Evolutionary conservation across 2,888 invertebrate species (phyloP).

Genomic region (Diaperis boleti): DNA sequence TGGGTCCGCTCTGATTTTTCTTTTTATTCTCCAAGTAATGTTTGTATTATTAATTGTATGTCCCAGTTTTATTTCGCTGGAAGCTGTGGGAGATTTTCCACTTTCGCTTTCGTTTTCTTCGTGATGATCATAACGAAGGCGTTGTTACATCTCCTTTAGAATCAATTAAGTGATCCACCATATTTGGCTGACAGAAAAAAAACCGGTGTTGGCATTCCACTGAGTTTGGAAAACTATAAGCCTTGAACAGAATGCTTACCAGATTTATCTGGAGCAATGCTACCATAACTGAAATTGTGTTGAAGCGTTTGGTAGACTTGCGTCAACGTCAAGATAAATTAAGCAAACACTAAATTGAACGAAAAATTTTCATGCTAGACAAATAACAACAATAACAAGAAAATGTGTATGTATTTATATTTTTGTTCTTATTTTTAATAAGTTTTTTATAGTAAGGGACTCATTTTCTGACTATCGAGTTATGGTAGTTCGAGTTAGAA

Average conservation of each 20-base stretch:
- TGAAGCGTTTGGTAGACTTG: no score
- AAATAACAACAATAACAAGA: no score
- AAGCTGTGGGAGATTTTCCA: background rate
- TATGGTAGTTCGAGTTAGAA: no score
- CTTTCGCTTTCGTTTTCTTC: slow-evolving; percentile 9
- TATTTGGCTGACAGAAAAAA: slow-evolving; percentile 2
- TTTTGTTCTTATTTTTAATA: no score
- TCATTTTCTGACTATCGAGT: no score
- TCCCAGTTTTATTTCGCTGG: background rate
- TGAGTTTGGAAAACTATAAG: background rate
- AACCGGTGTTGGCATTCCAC: slow-evolving; percentile 2
- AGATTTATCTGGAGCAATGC: background rate
- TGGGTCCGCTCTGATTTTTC: slow-evolving; percentile 1
- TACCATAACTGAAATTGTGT: no score
- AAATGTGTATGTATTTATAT: no score
- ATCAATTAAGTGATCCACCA: slow-evolving; percentile 2
- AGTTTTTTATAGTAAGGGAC: no score
- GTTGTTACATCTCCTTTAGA: slow-evolving; percentile 3
- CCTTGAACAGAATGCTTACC: background rate
- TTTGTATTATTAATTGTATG: background rate
- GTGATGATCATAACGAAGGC: slow-evolving; percentile 1
- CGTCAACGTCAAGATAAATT: slow-evolving; percentile 5
- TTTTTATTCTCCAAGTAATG: no score
- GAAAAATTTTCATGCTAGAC: no score
- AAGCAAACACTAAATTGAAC: no score